Base-by-base conservation (phyloP, 2,113 vertebrate genomes). In the Syrmaticus mikado region DNA sequence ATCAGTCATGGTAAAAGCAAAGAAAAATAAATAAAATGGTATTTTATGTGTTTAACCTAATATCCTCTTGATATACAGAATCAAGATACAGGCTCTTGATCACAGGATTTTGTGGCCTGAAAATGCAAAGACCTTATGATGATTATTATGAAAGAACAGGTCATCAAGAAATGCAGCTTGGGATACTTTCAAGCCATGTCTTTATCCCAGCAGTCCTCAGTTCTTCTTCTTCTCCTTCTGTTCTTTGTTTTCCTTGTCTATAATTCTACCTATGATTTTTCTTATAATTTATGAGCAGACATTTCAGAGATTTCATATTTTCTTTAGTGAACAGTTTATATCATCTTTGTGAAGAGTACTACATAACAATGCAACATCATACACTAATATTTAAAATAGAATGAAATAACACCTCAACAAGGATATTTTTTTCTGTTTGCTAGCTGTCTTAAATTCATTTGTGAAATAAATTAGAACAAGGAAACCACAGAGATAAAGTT, bases 341-440 rank as follows among this genome's bases (percentile, higher is more conserved):
- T 94, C 75, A 88, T 97, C 91, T 90, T 91, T 92, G 91, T 95
- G 91, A 96, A 92, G 60, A 92, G 85, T 92, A 92, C 88, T 95
- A 95, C 86, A 97, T 94, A 97, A 95, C 72, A 85, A 95, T 95
- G 95, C 90, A 97, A 96, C 80, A 97, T 93, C 87, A 88, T 43
- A 72, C 88, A 95, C 96, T 97, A 97, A 97, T 97, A 97, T 98
- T 97, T 97, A 97, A 95, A 91, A 94, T 86, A 64, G 96, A 97
- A 95, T 97, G 91, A 97, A 95, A 97, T 94, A 97, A 97, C 52
- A 95, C 88, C 95, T 95, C 91, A 96, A 96, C 68, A 92, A 95
- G 93, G 93, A 97, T 95, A 96, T 83, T 97, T 96, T 91, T 85
- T 95, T 75, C 91, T 94, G 85, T 90, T 94, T 94, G 89, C 89